Base-by-base conservation (phyloP, 2,888 invertebrate genomes). In the Ochropacha duplaris region DNA sequence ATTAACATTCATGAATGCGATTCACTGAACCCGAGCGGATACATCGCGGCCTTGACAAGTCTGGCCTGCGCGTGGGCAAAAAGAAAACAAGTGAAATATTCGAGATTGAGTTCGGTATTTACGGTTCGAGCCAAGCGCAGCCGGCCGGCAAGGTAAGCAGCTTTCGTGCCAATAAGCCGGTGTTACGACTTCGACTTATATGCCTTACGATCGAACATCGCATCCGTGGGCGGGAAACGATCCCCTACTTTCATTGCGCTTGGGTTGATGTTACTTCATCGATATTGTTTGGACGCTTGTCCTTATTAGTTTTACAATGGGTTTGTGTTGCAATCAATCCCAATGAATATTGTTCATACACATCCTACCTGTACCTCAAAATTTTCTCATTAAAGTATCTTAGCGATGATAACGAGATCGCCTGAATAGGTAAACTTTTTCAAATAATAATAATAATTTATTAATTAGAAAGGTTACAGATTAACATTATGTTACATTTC, bases 81-180 rank as follows among this genome's bases (percentile, higher is more conserved):
- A 81, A 80, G 72, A 80, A 78, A 73, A 76, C 63, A 71, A 69
- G 68, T 62, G 65, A 71, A 79, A 74, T 81, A 79, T 76, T 74
- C 72, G 64, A 75, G 68, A 62, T 58, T 56, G 60, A 54, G 63
- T 58, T 68, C 57, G 64, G 73, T 74, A 76, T 78, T 76, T 81
- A 77, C 71, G 78, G 72, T 76, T 71, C 69, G 72, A 71, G 74
- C 76, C 75, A 71, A 64, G 69, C 44, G n/a, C 74, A 76, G 75
- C 71, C 76, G 76, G 73, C 68, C 69, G 68, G 74, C 73, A 91
- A 91, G 92, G 90, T 72, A 87, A 90, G 84, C 91, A 70, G 83
- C 89, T 89, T 90, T 88, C 66, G 78, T 52, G 31, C 31, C 67
- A 67, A 65, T 75, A 78, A 83, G 81, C 78, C 73, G 71, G 72